Evolutionary conservation across 2,888 invertebrate species (phyloP).

Genomic region (Diadegma fenestrale): DNA sequence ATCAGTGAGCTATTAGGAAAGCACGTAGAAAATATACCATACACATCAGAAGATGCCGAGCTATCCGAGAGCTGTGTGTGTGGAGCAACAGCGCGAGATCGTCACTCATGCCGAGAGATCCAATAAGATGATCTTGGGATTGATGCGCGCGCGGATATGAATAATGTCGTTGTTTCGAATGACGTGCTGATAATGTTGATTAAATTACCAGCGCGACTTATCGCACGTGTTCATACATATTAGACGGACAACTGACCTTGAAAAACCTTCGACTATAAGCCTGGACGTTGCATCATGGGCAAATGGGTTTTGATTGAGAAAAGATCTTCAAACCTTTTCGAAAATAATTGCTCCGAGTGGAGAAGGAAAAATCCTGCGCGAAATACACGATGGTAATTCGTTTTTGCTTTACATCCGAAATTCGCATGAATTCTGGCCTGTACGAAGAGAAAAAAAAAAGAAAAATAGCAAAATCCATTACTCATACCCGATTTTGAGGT

Average conservation of each 20-base stretch:
- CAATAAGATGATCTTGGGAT: not conserved
- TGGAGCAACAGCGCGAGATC: not conserved
- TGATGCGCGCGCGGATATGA: constrained; percentile 7
- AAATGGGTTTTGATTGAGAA: not conserved
- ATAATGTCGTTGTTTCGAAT: constrained; percentile 29
- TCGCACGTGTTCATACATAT: not conserved
- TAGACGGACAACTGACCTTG: not conserved
- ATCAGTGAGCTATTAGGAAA: constrained; percentile 38
- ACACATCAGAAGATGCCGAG: constrained; percentile 15
- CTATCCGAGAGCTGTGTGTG: not conserved
- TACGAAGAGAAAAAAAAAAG: not conserved
- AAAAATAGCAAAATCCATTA: constrained; percentile 38
- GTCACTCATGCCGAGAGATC: not conserved
- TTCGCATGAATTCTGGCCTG: not conserved
- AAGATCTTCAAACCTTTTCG: not conserved
- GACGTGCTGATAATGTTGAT: constrained; percentile 34
- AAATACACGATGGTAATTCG: no score
- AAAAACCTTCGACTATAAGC: not conserved
- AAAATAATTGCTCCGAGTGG: not conserved
- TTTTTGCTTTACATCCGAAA: not conserved
- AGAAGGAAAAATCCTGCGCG: not conserved
- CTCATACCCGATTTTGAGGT: constrained; percentile 18
- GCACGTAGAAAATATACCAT: constrained; percentile 11
- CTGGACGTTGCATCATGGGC: not conserved
- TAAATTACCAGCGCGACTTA: not conserved